These are phyloP conservation scores for Parnassius glacialis DNA, from an alignment of 2,888 invertebrate species.

Conservation along the genomic window DNA sequence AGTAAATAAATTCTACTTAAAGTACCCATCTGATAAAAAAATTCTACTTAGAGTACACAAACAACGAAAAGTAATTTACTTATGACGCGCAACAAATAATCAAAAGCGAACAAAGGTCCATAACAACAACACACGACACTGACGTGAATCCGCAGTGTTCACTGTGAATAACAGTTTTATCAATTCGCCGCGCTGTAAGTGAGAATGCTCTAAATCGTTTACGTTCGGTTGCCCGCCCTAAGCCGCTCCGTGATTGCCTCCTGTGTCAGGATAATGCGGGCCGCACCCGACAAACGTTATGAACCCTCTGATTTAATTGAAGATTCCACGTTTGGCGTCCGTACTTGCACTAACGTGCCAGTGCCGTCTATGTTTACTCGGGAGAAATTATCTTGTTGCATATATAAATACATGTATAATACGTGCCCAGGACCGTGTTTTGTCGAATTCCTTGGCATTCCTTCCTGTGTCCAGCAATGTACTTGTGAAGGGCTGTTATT, in stretches of 20 bases:
- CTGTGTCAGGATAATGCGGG: constrained; percentile 67
- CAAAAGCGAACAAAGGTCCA: neutral
- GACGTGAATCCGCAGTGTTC: neutral
- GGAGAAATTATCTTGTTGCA: constrained; percentile 14
- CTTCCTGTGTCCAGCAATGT: no score
- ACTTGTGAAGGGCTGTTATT: no score
- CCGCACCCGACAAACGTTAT: constrained; percentile 53
- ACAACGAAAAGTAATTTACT: neutral
- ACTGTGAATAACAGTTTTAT: constrained; percentile 22
- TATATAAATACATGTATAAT: constrained; percentile 3
- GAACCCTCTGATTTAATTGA: constrained; percentile 75
- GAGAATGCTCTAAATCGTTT: constrained; percentile 43
- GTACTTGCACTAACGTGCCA: constrained; percentile 33
- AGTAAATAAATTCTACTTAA: neutral
- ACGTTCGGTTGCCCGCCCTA: constrained; percentile 50
- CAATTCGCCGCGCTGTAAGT: constrained; percentile 29
- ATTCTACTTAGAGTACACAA: neutral
- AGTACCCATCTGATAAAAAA: neutral
- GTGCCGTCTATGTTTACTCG: constrained; percentile 24
- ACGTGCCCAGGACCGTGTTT: no score
- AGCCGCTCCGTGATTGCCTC: constrained; percentile 63
- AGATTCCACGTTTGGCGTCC: constrained; percentile 53
- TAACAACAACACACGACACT: neutral
- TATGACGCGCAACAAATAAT: neutral
- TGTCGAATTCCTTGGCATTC: no score